These are phyloP conservation scores for Chascanopsetta lugubris DNA, from an alignment of 2,113 vertebrate species.

Conservation along the genomic window DNA sequence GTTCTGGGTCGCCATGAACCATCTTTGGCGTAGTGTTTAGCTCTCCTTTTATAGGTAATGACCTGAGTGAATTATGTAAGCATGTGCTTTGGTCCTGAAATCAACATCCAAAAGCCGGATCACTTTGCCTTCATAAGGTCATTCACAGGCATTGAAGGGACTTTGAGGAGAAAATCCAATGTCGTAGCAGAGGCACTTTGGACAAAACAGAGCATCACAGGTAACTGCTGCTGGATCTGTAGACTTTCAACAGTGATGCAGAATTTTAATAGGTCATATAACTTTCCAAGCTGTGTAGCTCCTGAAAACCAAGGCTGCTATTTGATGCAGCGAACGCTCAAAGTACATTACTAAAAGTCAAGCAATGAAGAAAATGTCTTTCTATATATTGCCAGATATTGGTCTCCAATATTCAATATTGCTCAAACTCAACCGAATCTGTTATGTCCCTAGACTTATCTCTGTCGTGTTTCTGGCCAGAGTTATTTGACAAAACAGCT, in stretches of 20 bases:
- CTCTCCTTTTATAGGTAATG: conserved; percentile 81
- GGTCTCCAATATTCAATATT: no score
- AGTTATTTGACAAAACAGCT: neutral
- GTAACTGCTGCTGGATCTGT: neutral
- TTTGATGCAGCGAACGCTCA: no score
- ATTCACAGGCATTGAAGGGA: conserved; percentile 21
- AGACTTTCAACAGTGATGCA: neutral
- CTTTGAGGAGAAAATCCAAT: conserved; percentile 1
- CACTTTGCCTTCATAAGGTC: conserved; percentile 69
- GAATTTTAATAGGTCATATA: no score
- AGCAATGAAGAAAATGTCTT: no score
- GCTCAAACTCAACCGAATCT: no score
- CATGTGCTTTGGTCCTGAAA: conserved; percentile 49
- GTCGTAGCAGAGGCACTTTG: no score
- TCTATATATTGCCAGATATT: no score
- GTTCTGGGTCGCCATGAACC: conserved; percentile 59
- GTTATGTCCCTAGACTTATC: no score
- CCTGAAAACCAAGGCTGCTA: neutral
- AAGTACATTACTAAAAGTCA: no score
- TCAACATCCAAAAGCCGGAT: conserved; percentile 50
- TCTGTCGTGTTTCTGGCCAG: no score
- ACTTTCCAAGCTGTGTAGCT: conserved; percentile 10
- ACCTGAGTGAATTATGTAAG: conserved; percentile 69
- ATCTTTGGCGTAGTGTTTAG: conserved; percentile 47
- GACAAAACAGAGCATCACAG: neutral